Percentiles rank a stretch among this genome's conserved stretches.
These are phyloP conservation scores for Epizoanthus fatuus DNA, from an alignment of 92 coral and sea anemone genomes.

Conservation along the genomic window DNA sequence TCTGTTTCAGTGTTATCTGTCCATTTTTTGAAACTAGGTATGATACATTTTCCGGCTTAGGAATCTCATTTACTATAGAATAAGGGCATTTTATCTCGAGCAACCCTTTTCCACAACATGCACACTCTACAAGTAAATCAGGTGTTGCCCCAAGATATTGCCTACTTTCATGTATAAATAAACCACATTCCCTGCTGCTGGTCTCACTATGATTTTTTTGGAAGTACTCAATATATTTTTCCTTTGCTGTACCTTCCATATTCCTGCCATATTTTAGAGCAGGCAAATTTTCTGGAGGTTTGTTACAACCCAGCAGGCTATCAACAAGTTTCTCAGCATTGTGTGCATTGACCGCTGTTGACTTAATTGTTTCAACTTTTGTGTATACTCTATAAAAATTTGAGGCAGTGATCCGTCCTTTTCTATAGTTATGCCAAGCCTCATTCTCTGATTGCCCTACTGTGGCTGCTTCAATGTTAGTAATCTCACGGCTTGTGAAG, in stretches of 20 bases:
- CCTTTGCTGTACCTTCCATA: slow-evolving; percentile 61
- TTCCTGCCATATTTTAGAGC: slow-evolving; percentile 71
- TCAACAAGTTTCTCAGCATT: slow-evolving; percentile 49
- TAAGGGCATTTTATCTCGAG: slow-evolving; percentile 60
- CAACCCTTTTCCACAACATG: slow-evolving; percentile 68
- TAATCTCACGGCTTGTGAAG: background rate
- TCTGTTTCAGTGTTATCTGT: slow-evolving; percentile 37
- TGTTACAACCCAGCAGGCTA: slow-evolving; percentile 34
- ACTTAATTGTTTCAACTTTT: slow-evolving; percentile 12
- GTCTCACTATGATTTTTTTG: slow-evolving; percentile 45
- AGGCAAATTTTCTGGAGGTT: slow-evolving; percentile 56
- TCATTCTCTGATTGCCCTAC: slow-evolving; percentile 34
- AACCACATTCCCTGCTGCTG: slow-evolving; percentile 59
- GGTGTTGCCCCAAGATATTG: slow-evolving; percentile 58
- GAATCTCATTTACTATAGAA: slow-evolving; percentile 61
- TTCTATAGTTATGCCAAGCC: slow-evolving; percentile 12
- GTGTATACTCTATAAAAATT: slow-evolving; percentile 34
- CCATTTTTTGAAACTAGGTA: slow-evolving; percentile 42
- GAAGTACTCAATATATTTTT: slow-evolving; percentile 27
- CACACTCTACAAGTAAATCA: slow-evolving; percentile 54
- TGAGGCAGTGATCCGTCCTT: slow-evolving; percentile 39
- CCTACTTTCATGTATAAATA: slow-evolving; percentile 42
- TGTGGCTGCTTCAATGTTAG: slow-evolving; percentile 20
- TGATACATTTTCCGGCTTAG: slow-evolving; percentile 33
- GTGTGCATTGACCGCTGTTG: background rate